These are phyloP conservation scores for Phaethon lepturus DNA, from an alignment of 2,113 vertebrate species.

Conservation along the genomic window DNA sequence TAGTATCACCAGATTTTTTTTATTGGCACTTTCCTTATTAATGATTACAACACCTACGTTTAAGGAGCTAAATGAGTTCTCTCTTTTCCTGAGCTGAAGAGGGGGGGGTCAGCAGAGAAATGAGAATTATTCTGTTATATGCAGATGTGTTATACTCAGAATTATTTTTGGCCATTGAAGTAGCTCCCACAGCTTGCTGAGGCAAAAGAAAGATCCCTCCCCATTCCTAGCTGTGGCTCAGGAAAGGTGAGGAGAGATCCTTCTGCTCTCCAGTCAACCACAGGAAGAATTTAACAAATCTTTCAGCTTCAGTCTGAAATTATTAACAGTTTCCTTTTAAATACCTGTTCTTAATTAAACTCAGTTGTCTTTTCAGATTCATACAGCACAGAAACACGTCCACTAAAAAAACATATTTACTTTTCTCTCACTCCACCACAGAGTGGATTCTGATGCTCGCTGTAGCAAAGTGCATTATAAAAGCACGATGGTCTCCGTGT, in stretches of 20 bases:
- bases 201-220: neutral
- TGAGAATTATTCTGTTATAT: constrained; percentile 52
- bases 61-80: constrained; percentile 74
- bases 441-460: neutral
- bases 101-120: constrained; percentile 56
- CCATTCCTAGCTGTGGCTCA: neutral
- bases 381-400: neutral
- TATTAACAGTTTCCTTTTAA: constrained; percentile 3
- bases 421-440: accelerated
- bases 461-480: accelerated
- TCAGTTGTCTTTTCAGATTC: neutral
- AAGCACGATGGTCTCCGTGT: accelerated
- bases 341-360: neutral
- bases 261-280: neutral
- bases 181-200: constrained; percentile 10
- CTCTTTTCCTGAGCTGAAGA: constrained; percentile 55
- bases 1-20: constrained; percentile 75
- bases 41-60: constrained; percentile 74
- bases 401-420: neutral
- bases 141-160: constrained; percentile 14
- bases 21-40: constrained; percentile 74
- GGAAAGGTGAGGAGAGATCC: neutral
- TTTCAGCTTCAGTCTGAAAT: neutral
- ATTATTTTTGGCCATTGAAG: constrained; percentile 40
- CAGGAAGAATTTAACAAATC: neutral